phyloP scores from a whole-genome alignment of 1,140 invertebrate genomes.

The Macrosteles quadrilineatus region DNA sequence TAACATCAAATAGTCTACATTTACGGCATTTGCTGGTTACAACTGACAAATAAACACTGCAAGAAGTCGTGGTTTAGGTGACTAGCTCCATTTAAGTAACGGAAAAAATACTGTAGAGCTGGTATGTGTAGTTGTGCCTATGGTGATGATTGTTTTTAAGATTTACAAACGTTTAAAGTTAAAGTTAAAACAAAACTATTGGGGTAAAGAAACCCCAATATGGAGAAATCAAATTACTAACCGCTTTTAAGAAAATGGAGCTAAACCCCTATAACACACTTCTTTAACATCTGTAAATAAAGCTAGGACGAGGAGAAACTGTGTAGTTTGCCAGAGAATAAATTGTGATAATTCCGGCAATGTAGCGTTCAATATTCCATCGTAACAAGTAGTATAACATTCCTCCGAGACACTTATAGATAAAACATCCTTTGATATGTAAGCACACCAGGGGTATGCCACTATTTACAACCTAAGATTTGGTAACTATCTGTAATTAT shows the following conservation, averaged over 20 bases:
- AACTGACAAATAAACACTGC: conserved; percentile 4
- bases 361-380: background rate
- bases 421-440: background rate
- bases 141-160: background rate
- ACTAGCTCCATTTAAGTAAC: background rate
- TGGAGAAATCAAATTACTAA: background rate
- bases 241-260: background rate
- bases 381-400: background rate
- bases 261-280: too few relatives aligned
- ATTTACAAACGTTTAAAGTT: background rate
- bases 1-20: conserved; percentile 13
- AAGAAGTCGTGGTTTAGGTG: background rate
- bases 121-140: background rate
- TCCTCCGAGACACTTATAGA: background rate
- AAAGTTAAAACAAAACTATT: background rate
- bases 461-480: background rate
- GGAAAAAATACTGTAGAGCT: background rate
- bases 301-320: background rate
- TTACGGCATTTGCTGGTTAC: background rate
- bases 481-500: background rate
- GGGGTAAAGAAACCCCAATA: too few relatives aligned
- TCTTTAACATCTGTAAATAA: conserved; percentile 20
- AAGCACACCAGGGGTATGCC: background rate
- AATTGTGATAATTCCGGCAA: background rate
- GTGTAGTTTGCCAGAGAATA: background rate